Percentiles rank a stretch among this genome's conserved stretches.
Conservation (phyloP, 1,140 invertebrate species). For the Ostrea denselamellosa region DNA sequence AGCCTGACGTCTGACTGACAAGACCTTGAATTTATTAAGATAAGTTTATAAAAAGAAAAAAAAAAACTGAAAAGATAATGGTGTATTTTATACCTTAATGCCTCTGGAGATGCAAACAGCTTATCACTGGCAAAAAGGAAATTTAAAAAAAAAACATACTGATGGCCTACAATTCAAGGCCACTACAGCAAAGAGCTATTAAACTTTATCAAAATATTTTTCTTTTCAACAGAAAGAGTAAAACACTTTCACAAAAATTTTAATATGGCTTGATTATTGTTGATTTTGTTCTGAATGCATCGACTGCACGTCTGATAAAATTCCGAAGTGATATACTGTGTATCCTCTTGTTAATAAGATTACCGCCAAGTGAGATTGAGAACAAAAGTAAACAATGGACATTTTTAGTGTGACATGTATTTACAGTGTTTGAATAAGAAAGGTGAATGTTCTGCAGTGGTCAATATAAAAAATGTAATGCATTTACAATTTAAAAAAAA, state of each 20-base stretch:
- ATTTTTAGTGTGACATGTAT: background rate
- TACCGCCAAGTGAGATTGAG: background rate
- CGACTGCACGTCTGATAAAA: background rate
- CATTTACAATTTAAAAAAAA: no score
- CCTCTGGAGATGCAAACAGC: background rate
- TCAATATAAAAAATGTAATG: background rate
- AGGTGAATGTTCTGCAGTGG: background rate
- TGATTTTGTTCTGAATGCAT: background rate
- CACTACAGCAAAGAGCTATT: background rate
- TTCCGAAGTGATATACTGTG: background rate
- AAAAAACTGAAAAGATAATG: background rate
- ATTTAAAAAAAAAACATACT: background rate
- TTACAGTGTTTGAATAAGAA: background rate
- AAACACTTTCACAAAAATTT: background rate
- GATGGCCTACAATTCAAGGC: background rate
- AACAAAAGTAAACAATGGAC: background rate
- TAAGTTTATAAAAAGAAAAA: background rate
- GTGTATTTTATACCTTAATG: background rate
- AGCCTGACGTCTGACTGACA: background rate
- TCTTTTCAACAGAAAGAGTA: background rate
- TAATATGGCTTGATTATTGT: background rate
- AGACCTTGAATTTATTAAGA: conserved; percentile 22
- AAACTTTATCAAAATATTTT: conserved; percentile 12
- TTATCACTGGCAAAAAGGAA: background rate
- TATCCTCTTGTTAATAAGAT: background rate